Evolutionary conservation across 2,797 vertebrate genomes (phyloP).

Genomic region (Tauraco hartlaubi): DNA sequence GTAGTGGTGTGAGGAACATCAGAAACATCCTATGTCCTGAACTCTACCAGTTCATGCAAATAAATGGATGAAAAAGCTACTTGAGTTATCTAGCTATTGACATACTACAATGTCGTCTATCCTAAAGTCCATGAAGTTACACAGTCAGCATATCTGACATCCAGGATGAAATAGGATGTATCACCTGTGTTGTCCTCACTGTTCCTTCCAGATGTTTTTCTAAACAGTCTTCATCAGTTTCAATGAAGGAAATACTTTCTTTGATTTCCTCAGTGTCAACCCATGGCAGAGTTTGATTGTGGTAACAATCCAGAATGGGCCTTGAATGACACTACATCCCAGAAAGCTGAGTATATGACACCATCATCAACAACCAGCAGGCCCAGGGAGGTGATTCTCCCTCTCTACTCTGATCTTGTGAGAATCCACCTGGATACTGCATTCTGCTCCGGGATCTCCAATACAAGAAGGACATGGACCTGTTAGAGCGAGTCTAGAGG

Average conservation of each 20-base stretch:
- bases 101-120: not conserved
- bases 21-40: not conserved
- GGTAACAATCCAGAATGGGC: not conserved
- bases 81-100: not conserved
- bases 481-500: too few species aligned
- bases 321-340: not conserved
- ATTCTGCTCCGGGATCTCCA: too few species aligned
- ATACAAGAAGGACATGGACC: too few species aligned
- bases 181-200: not conserved
- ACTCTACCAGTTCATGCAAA: not conserved
- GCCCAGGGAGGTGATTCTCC: too few species aligned
- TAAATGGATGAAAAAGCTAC: not conserved
- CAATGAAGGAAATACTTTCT: not conserved
- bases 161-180: not conserved
- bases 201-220: not conserved
- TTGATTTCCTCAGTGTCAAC: not conserved
- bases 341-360: not conserved
- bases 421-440: too few species aligned
- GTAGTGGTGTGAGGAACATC: not conserved
- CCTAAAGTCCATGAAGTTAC: not conserved
- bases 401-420: too few species aligned
- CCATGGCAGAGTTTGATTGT: not conserved
- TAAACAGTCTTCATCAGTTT: not conserved
- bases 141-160: not conserved
- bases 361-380: not conserved